These are phyloP conservation scores for Drosophila burlai DNA, from an alignment of 1,140 invertebrate genomes.

Conservation along the genomic window DNA sequence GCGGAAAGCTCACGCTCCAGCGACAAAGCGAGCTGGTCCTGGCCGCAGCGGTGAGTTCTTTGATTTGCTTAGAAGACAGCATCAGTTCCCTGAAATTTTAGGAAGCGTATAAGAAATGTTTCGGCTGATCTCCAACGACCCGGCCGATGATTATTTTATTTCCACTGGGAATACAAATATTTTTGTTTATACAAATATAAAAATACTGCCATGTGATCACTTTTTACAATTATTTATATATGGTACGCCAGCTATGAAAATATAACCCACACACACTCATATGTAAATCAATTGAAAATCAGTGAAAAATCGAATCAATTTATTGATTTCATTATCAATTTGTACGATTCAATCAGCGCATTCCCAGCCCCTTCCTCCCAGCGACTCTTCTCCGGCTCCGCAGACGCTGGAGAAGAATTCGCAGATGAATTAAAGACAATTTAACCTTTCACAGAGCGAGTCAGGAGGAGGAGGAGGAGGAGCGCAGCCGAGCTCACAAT, in stretches of 20 bases:
- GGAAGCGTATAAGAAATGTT: conserved; percentile 26
- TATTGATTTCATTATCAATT: conserved; percentile 77
- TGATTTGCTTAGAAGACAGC: not conserved
- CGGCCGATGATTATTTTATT: conserved; percentile 12
- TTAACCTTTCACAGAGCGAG: conserved; percentile 69
- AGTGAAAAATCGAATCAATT: conserved; percentile 55
- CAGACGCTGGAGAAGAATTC: conserved; percentile 65
- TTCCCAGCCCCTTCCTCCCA: conserved; percentile 21
- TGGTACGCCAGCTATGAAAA: not conserved
- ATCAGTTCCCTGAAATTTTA: not conserved
- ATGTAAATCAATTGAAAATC: conserved; percentile 41
- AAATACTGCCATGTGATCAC: conserved; percentile 16
- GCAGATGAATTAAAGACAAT: conserved; percentile 81
- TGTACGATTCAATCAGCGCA: conserved; percentile 59
- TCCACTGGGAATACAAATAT: conserved; percentile 32
- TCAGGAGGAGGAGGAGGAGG: not conserved
- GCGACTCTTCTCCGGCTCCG: conserved; percentile 23
- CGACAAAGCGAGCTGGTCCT: conserved; percentile 68
- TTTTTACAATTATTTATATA: conserved; percentile 12
- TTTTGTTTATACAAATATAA: conserved; percentile 41
- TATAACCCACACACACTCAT: not conserved
- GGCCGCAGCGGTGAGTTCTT: conserved; percentile 79
- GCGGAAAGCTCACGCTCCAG: conserved; percentile 81
- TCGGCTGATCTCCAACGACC: conserved; percentile 26
- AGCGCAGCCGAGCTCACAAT: conserved; percentile 65